Conservation (phyloP, 2,888 invertebrate genomes). For the Trissolcus brochymenae region DNA sequence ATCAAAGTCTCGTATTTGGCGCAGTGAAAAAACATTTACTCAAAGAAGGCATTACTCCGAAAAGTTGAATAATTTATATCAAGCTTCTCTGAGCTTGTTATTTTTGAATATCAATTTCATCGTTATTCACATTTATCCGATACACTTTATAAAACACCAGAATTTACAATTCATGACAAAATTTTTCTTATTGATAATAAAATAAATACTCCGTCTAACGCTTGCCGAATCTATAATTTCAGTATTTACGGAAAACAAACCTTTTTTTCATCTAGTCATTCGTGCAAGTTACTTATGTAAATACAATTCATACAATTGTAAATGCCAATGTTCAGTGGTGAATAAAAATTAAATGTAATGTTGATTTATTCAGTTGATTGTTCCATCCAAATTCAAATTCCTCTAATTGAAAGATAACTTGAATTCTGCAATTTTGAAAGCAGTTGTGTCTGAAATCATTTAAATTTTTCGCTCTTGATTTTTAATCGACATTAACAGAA, state of each 20-base stretch:
- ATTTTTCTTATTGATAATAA: background rate
- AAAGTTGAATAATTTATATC: conserved; percentile 2
- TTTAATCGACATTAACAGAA: too few relatives aligned
- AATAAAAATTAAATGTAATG: too few relatives aligned
- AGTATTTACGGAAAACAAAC: background rate
- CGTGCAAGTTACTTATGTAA: too few relatives aligned
- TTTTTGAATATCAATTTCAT: conserved; percentile 1
- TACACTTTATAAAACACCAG: background rate
- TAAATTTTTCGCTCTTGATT: background rate
- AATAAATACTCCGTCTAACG: background rate
- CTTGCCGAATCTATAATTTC: background rate
- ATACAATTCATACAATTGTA: too few relatives aligned
- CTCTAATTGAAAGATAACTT: too few relatives aligned
- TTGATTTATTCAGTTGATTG: too few relatives aligned
- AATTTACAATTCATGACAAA: background rate
- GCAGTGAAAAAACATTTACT: conserved; percentile 56
- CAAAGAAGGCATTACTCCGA: conserved; percentile 10
- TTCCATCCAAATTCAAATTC: too few relatives aligned
- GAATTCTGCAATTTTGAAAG: background rate
- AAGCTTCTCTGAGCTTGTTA: background rate
- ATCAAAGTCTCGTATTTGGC: conserved; percentile 59
- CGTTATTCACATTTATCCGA: background rate
- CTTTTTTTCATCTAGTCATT: too few relatives aligned
- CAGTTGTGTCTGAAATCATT: background rate
- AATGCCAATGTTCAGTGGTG: too few relatives aligned